Evolutionary conservation across 1,140 invertebrate species (phyloP).

Genomic region (Sesamia nonagrioides): DNA sequence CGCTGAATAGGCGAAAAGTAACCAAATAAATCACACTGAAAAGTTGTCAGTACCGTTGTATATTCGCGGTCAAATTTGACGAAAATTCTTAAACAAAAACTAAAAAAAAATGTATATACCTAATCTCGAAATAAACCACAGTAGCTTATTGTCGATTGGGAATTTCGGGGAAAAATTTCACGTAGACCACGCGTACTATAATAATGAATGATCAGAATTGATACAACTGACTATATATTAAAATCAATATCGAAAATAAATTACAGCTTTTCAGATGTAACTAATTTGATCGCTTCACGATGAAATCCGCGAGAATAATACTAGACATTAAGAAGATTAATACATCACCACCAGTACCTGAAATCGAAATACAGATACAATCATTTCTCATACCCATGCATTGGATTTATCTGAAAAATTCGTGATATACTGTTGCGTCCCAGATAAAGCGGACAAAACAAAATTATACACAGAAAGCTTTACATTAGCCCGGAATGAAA

Average conservation of each 20-base stretch:
- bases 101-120: not conserved
- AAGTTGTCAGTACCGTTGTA: constrained; percentile 57
- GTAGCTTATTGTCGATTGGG: not conserved
- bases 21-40: constrained; percentile 54
- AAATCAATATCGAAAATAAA: not conserved
- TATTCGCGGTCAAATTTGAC: constrained; percentile 58
- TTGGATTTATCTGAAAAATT: constrained; percentile 53
- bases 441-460: constrained; percentile 59
- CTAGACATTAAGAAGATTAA: constrained; percentile 10
- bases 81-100: constrained; percentile 34
- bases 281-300: not conserved
- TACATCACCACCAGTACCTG: not conserved
- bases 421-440: constrained; percentile 56
- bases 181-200: not conserved
- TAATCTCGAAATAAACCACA: not conserved
- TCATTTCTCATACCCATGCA: constrained; percentile 22
- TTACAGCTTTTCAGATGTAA: not conserved
- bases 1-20: constrained; percentile 49
- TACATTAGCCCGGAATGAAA: constrained; percentile 66
- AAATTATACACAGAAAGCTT: constrained; percentile 68
- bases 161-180: not conserved
- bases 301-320: not conserved
- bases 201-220: too few relatives aligned
- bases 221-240: too few relatives aligned
- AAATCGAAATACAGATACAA: constrained; percentile 27